phyloP scores from a whole-genome alignment of 2,797 vertebrate genomes.

The Muraenolepis orangiensis region DNA sequence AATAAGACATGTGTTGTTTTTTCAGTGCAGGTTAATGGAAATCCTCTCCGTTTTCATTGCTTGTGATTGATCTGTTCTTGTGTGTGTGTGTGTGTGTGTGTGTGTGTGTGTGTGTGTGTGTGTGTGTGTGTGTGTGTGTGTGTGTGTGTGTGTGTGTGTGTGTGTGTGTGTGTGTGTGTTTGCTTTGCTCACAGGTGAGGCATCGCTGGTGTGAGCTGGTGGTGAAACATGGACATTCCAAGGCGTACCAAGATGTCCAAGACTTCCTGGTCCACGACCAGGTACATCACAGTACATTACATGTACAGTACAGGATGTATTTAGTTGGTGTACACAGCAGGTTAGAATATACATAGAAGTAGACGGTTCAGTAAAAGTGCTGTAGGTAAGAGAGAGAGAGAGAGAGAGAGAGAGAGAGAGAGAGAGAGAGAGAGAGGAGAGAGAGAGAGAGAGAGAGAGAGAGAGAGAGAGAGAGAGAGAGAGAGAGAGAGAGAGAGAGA shows the following conservation, averaged over 20 bases:
- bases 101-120: conserved; percentile 9
- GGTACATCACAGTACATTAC: conserved; percentile 70
- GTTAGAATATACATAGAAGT: too few species aligned
- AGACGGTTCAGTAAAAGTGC: background rate
- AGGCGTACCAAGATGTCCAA: conserved; percentile 82
- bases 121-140: conserved; percentile 10
- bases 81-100: conserved; percentile 8
- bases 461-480: background rate
- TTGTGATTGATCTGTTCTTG: conserved; percentile 3
- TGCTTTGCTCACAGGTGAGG: conserved; percentile 78
- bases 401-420: too few species aligned
- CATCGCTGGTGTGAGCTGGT: conserved; percentile 97
- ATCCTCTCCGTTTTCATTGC: too few species aligned
- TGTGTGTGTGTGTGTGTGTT: conserved; percentile 11
- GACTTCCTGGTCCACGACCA: conserved; percentile 86
- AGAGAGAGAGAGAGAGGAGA: background rate
- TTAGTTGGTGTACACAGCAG: too few species aligned
- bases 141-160: conserved; percentile 10
- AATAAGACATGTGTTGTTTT: too few species aligned
- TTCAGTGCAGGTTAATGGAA: background rate
- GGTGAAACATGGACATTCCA: conserved; percentile 79
- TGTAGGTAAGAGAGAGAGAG: background rate
- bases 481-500: background rate
- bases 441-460: background rate
- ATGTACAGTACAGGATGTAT: background rate